Evolutionary conservation across 2,888 invertebrate genomes (phyloP).

Genomic region (Auanema freiburgensis): DNA sequence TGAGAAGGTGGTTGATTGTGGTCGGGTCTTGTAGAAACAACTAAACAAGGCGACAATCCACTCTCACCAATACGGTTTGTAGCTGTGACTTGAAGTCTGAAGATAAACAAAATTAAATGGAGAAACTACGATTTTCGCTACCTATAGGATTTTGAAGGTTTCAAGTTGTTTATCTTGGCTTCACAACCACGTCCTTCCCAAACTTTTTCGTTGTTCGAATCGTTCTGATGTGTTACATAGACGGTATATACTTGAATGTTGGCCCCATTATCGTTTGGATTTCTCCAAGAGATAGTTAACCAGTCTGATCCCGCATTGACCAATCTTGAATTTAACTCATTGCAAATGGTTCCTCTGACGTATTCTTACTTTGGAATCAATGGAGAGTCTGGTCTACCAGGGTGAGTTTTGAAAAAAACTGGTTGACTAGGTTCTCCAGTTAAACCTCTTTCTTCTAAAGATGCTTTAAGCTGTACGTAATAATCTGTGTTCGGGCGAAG

Average conservation of each 20-base stretch:
- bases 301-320: slow-evolving; percentile 29
- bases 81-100: slow-evolving; percentile 28
- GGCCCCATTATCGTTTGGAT: slow-evolving; percentile 28
- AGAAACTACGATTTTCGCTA: slow-evolving; percentile 10
- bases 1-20: neutral
- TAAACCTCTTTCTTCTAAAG: slow-evolving; percentile 49
- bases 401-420: slow-evolving; percentile 77
- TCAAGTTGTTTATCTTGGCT: slow-evolving; percentile 18
- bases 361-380: slow-evolving; percentile 14
- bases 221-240: slow-evolving; percentile 16
- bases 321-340: slow-evolving; percentile 10
- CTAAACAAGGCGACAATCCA: neutral
- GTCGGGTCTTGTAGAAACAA: slow-evolving; percentile 20
- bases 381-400: slow-evolving; percentile 77
- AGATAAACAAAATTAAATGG: too few species aligned
- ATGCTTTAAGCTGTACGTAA: slow-evolving; percentile 44
- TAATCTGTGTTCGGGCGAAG: slow-evolving; percentile 57
- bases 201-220: slow-evolving; percentile 3
- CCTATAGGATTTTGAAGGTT: slow-evolving; percentile 25
- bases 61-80: slow-evolving; percentile 40
- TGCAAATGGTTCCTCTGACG: neutral
- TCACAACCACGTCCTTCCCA: slow-evolving; percentile 14
- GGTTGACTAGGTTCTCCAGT: slow-evolving; percentile 64
- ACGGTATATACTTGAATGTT: slow-evolving; percentile 23
- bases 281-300: slow-evolving; percentile 40